Evolutionary conservation across 2,113 vertebrate species (phyloP), one percentile per base, ranked within the genome.

Genomic region (Rissa tridactyla): DNA sequence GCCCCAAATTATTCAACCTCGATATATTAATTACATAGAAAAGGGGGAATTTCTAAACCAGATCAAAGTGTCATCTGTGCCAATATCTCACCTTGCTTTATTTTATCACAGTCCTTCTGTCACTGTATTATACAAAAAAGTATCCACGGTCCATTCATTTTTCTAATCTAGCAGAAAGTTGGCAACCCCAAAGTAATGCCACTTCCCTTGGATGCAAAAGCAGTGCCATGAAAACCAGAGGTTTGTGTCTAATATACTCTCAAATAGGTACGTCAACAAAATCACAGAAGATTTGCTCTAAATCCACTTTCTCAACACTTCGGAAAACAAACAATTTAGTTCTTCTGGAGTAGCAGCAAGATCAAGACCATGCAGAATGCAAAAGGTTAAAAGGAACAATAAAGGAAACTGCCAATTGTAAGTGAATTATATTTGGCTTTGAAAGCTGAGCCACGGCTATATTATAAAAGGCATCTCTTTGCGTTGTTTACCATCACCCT

Each of bases 401-500:
- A 97, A 96, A 98, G 97, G 96, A 96, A 97, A 97, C 97, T 97
- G 98, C 97, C 97, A 94, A 97, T 97, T 98, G 98, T 98, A 97
- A 98, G 97, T 98, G 98, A 98, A 98, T 98, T 98, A 97, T 98
- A 98, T 98, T 98, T 98, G 98, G 98, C 97, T 98, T 98, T 96
- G 98, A 97, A 97, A 97, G 97, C 98, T 89, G 94, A 97, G 97
- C 97, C 97, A 96, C 87, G 92, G 97, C 98, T 98, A 97, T 97
- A 97, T 98, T 98, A 98, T 98, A 98, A 98, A 97, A 98, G 98
- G 97, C 98, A 98, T 97, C 97, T 98, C 97, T 97, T 94, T 95
- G 96, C 93, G 87, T 98, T 98, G 98, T 98, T 98, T 98, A 98
- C 98, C 98, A 98, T 98, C 97, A 98, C 98, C 98, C 98, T 98